Base-by-base conservation (phyloP, 2,797 vertebrate species). In the Microctenopoma stevenorrisi region DNA sequence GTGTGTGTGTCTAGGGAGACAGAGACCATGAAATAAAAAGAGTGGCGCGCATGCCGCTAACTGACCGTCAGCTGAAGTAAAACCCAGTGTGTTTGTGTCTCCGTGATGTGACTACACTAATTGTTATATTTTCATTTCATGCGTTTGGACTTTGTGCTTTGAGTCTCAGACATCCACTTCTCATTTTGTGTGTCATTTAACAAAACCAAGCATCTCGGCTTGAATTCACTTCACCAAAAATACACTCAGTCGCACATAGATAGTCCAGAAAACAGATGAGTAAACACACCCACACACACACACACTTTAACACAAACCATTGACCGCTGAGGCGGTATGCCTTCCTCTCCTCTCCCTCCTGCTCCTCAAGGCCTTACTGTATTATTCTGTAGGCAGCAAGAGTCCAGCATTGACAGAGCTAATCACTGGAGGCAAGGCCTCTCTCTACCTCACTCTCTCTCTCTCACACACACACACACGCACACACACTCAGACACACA, bases 321-420 rank as follows among this genome's bases (percentile, higher is more conserved):
- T 85, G 86, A 88, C 79, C 73, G 40, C 63, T 55, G 73, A 82
- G 80, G 84, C 79, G 77, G 60, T 82, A 84, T 61, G 79, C 83
- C 84, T 83, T 88, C 79, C 81, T 84, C 53, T 82, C 76, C 74
- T 83, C 81, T 86, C 82, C 74, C 81, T 87, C 69, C 71, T 84
- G 83, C 83, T 90, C 86, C 83, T 91, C 84, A 86, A 90, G 88
- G 89, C 89, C 87, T 91, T 86, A 87, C 87, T 88, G 90, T 91
- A 90, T 91, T 91, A 88, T 91, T 91, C 83, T 85, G 81, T 84
- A 88, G 89, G 86, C 83, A 85, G 87, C 85, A 85, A 88, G 85
- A 88, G 83, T 82, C 68, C 81, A 78, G 83, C 88, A 89, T 85
- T 89, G 86, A 91, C 90, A 88, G 88, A 93, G 91, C 88, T 92